Conservation (phyloP, 1,140 invertebrate genomes). For the Pachyrhynchus sulphureomaculatus region DNA sequence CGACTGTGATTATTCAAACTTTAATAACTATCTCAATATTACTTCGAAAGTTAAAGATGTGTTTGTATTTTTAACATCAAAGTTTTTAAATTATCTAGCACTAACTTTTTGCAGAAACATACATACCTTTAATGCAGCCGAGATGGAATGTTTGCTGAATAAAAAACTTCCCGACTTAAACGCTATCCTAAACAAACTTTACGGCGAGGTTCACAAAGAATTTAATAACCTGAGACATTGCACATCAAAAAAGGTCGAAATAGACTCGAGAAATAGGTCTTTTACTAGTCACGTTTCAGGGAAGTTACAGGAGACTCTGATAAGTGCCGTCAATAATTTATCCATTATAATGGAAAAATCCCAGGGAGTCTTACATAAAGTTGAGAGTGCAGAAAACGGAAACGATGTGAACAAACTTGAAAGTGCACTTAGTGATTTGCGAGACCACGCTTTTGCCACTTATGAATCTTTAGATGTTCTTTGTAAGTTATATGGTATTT, state of each 20-base stretch:
- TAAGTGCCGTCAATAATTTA: slow-evolving; percentile 24
- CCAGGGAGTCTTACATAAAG: slow-evolving; percentile 9
- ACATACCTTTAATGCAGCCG: background rate
- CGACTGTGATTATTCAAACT: background rate
- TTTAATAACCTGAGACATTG: slow-evolving; percentile 24
- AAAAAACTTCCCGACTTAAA: slow-evolving; percentile 5
- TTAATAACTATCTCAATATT: background rate
- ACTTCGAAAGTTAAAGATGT: slow-evolving; percentile 20
- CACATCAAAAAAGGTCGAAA: slow-evolving; percentile 13
- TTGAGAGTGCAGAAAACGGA: slow-evolving; percentile 11
- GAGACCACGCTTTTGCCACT: slow-evolving; percentile 29
- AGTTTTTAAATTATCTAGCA: slow-evolving; percentile 32
- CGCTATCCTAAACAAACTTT: background rate
- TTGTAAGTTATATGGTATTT: slow-evolving; percentile 33
- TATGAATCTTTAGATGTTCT: slow-evolving; percentile 35
- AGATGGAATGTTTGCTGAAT: slow-evolving; percentile 6
- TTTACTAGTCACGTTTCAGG: slow-evolving; percentile 8
- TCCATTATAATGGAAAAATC: slow-evolving; percentile 34
- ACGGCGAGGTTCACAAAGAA: slow-evolving; percentile 3
- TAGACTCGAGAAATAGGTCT: background rate
- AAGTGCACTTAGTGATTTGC: slow-evolving; percentile 19
- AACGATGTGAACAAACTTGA: slow-evolving; percentile 12
- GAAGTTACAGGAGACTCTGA: slow-evolving; percentile 28
- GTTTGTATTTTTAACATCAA: slow-evolving; percentile 22
- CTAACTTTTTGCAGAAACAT: slow-evolving; percentile 7